Evolutionary conservation across 1,140 invertebrate genomes (phyloP).

Genomic region (Nasonia longicornis): DNA sequence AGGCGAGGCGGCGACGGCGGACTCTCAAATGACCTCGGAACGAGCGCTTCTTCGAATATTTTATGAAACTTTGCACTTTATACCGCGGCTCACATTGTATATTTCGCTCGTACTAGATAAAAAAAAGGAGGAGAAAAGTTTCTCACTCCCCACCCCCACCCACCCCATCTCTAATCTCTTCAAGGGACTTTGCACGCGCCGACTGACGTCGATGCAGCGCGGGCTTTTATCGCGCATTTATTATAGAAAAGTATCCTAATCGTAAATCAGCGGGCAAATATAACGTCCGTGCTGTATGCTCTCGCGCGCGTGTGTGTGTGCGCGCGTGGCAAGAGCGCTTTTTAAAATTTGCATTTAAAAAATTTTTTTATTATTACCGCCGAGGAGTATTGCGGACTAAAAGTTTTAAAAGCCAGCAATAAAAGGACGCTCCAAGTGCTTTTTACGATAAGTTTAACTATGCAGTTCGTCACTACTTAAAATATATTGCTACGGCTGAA

Average conservation of each 20-base stretch:
- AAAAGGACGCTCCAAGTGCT: conserved; percentile 46
- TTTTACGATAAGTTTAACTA: conserved; percentile 50
- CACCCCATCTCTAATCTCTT: conserved; percentile 35
- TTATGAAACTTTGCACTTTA: conserved; percentile 52
- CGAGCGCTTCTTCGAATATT: conserved; percentile 50
- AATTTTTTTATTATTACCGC: conserved; percentile 44
- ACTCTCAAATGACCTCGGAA: conserved; percentile 50
- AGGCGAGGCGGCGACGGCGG: conserved; percentile 9
- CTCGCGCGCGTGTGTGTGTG: too few species aligned
- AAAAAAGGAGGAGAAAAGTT: conserved; percentile 26
- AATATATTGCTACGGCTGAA: conserved; percentile 47
- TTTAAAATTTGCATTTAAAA: conserved; percentile 47
- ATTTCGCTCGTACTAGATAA: conserved; percentile 42
- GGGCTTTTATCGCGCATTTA: neutral
- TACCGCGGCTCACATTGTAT: conserved; percentile 52
- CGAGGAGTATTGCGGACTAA: conserved; percentile 40
- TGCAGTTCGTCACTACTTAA: conserved; percentile 50
- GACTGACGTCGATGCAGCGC: conserved; percentile 39
- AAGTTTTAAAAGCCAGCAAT: conserved; percentile 49
- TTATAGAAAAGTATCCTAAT: neutral
- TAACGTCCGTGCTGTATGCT: neutral
- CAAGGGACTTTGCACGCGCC: conserved; percentile 22
- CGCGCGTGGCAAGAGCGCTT: neutral
- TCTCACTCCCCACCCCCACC: neutral
- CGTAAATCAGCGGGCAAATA: conserved; percentile 44